A percentile compares a stretch with the other conserved stretches of the same genome.
These are phyloP conservation scores for Eulemur rufifrons DNA, from an alignment of 2,113 vertebrate genomes.

Conservation along the genomic window DNA sequence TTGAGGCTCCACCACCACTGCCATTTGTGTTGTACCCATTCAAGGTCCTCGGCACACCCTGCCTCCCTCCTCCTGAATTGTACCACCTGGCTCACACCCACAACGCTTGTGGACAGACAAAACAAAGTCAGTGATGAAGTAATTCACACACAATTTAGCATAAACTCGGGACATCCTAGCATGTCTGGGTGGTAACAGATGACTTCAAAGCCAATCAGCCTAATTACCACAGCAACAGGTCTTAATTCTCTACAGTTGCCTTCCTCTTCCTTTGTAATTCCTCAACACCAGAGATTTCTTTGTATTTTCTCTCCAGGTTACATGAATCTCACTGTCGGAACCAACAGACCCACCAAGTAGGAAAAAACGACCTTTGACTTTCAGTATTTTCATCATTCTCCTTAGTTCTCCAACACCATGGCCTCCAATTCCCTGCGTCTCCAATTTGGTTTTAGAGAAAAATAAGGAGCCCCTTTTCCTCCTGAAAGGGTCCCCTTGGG, in stretches of 20 bases:
- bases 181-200: not conserved
- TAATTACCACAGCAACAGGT: not conserved
- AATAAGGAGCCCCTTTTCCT: not conserved
- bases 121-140: not conserved
- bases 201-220: not conserved
- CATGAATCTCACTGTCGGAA: not conserved
- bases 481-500: not conserved
- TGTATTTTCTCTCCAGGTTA: not conserved
- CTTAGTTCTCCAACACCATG: accelerated
- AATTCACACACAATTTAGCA: not conserved
- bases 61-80: not conserved
- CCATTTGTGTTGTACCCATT: not conserved
- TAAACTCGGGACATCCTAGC: not conserved
- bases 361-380: not conserved
- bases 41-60: not conserved
- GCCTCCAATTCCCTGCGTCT: not conserved
- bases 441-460: not conserved
- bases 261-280: not conserved
- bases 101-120: too few species aligned
- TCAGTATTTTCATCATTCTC: accelerated
- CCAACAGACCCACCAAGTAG: not conserved
- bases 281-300: too few species aligned
- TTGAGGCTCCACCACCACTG: not conserved
- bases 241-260: not conserved
- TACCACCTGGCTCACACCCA: not conserved